These are phyloP conservation scores for Lichenostomus cassidix DNA, from an alignment of 2,113 vertebrate genomes.

Conservation along the genomic window DNA sequence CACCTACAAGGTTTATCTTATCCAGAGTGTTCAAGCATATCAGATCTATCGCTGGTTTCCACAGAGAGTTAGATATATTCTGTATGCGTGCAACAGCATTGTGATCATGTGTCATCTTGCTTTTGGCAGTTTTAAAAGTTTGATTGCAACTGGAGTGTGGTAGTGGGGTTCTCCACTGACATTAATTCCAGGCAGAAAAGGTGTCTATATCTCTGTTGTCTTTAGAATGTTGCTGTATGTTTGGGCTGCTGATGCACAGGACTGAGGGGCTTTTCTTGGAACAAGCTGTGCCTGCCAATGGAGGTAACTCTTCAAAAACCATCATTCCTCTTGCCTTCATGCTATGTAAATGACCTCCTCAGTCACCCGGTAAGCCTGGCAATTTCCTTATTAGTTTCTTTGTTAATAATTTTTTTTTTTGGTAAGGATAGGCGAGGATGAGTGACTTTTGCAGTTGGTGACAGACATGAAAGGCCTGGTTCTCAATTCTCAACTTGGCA, in stretches of 20 bases:
- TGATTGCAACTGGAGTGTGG: neutral
- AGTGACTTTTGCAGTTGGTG: neutral
- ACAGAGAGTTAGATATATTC: neutral
- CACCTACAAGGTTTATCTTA: neutral
- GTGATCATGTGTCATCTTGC: neutral
- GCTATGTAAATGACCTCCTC: slow-evolving; percentile 79
- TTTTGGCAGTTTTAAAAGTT: neutral
- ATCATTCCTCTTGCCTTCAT: slow-evolving; percentile 78
- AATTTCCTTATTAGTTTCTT: neutral
- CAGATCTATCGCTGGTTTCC: neutral
- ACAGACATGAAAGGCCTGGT: neutral
- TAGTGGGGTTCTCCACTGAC: neutral
- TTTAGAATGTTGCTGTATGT: neutral
- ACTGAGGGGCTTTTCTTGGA: neutral
- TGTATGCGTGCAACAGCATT: neutral
- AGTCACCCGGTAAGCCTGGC: slow-evolving; percentile 67
- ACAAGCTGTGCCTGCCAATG: slow-evolving; percentile 44
- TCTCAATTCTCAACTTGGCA: neutral
- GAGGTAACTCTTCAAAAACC: slow-evolving; percentile 84
- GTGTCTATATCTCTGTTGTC: neutral
- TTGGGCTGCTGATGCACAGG: neutral
- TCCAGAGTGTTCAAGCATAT: neutral
- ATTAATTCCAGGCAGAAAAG: neutral
- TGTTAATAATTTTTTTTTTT: neutral
- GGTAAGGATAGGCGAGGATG: neutral